phyloP scores from a whole-genome alignment of 2,113 vertebrate genomes.

The Passer domesticus region DNA sequence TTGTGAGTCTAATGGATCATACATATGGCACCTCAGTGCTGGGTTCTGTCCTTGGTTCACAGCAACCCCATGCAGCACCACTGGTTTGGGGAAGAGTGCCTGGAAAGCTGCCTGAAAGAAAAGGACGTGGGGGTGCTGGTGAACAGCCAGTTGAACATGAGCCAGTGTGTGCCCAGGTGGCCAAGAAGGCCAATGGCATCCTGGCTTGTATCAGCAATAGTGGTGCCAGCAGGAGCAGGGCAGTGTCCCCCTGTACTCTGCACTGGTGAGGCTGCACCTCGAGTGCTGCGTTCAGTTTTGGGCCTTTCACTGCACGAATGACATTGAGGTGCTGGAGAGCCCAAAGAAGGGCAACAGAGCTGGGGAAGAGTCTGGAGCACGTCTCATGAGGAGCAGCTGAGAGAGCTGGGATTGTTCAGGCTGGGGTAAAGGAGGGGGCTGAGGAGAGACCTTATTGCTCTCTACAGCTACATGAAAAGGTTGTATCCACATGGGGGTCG shows the following conservation, averaged over 20 bases:
- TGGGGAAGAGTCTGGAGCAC: background rate
- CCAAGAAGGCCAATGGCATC: background rate
- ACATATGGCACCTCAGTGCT: background rate
- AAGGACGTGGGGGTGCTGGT: background rate
- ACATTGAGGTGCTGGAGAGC: background rate
- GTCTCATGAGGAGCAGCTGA: background rate
- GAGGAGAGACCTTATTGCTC: rapidly evolving
- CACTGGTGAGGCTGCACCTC: rapidly evolving
- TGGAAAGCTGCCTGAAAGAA: background rate
- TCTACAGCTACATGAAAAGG: background rate
- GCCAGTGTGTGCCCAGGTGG: background rate
- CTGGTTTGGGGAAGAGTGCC: background rate
- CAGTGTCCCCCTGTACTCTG: rapidly evolving
- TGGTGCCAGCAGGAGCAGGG: background rate
- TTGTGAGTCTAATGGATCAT: background rate
- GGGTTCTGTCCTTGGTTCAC: background rate
- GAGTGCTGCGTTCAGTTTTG: background rate
- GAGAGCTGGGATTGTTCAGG: background rate
- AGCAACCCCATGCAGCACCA: background rate
- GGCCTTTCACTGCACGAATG: background rate
- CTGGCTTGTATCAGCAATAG: background rate
- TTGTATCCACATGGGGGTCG: background rate
- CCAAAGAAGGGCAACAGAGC: background rate
- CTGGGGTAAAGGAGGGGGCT: background rate
- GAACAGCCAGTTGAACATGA: background rate